phyloP scores from a whole-genome alignment of 2,797 vertebrate species.

The Acanthopagrus latus region DNA sequence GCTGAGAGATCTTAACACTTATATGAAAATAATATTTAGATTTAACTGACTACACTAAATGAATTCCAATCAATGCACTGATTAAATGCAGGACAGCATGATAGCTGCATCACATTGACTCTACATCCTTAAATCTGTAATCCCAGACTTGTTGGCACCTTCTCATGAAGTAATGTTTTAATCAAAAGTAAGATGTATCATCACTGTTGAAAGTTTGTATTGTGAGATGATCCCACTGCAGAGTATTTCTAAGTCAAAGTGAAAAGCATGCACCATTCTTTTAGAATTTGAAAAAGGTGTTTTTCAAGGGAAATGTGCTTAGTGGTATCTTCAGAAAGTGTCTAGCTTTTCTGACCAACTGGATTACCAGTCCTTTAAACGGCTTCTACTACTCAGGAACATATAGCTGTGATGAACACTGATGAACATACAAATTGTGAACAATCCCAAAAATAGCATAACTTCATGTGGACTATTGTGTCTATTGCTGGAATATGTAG shows the following conservation, averaged over 20 bases:
- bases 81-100: slow-evolving; percentile 7
- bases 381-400: neutral
- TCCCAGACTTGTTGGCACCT: slow-evolving; percentile 18
- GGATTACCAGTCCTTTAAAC: slow-evolving; percentile 8
- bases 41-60: too few species aligned
- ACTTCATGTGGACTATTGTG: neutral
- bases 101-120: slow-evolving; percentile 11
- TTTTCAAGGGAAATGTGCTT: slow-evolving; percentile 1
- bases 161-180: neutral
- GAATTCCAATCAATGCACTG: too few species aligned
- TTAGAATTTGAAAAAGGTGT: neutral
- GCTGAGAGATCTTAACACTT: too few species aligned
- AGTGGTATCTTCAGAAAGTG: neutral
- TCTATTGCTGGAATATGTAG: neutral
- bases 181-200: neutral
- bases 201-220: neutral
- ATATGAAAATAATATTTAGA: too few species aligned
- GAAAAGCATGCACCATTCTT: neutral
- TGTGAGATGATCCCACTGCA: neutral
- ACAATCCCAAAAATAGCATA: slow-evolving; percentile 12
- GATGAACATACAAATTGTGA: neutral
- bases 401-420: neutral
- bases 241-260: neutral
- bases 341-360: neutral
- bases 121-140: slow-evolving; percentile 15